These are phyloP conservation scores for Sylvia borin DNA, from an alignment of 2,797 vertebrate species.

Conservation along the genomic window DNA sequence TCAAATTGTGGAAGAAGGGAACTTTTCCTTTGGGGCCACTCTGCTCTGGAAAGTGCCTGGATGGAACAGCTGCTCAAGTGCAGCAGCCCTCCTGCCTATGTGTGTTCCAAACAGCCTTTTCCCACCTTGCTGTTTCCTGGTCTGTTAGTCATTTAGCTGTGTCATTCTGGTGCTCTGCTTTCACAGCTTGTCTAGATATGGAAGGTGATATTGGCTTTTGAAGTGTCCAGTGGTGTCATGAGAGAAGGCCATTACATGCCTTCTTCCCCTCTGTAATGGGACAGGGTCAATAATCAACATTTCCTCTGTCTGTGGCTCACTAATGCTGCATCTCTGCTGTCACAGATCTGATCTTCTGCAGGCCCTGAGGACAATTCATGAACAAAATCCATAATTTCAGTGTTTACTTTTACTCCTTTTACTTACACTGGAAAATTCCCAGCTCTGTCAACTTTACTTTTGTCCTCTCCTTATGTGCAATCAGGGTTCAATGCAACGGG, in stretches of 20 bases:
- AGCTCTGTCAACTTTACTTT: not conserved
- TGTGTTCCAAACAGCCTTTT: not conserved
- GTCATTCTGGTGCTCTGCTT: not conserved
- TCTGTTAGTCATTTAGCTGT: not conserved
- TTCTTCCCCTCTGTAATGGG: not conserved
- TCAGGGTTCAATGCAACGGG: not conserved
- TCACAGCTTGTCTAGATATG: not conserved
- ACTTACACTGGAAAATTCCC: not conserved
- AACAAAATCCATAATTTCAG: not conserved
- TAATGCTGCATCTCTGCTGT: not conserved
- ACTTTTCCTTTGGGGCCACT: not conserved
- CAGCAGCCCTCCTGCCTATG: not conserved
- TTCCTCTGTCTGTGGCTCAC: not conserved
- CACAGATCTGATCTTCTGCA: not conserved
- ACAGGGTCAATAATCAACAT: not conserved
- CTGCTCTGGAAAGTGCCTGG: not conserved
- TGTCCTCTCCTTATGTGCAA: not conserved
- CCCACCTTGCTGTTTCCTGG: not conserved
- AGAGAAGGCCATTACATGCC: not conserved
- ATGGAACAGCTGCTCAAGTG: not conserved
- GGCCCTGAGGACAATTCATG: not conserved
- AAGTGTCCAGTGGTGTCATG: not conserved
- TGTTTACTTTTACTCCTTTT: not conserved
- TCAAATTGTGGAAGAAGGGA: not conserved
- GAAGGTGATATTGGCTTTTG: not conserved